A percentile compares a stretch with the other conserved stretches of the same genome.
Evolutionary conservation across 2,113 vertebrate genomes (phyloP).

Genomic region (Ranitomeya imitator): DNA sequence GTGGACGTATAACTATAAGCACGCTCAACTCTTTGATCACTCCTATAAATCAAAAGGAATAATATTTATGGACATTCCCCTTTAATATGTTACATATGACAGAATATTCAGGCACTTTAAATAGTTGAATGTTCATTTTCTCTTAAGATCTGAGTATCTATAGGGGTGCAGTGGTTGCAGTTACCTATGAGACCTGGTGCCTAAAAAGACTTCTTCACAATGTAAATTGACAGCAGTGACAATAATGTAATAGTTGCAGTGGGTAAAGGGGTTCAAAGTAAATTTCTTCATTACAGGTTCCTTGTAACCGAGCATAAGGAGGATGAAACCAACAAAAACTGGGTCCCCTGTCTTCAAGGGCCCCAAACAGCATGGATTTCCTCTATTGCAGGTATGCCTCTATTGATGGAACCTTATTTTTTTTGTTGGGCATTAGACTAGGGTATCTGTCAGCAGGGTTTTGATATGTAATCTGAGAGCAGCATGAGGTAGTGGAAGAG

Average conservation of each 20-base stretch:
- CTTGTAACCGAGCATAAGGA: neutral
- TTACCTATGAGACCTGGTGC: neutral
- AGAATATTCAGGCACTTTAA: neutral
- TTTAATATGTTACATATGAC: neutral
- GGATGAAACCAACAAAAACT: neutral
- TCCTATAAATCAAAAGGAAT: neutral
- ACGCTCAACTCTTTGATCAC: neutral
- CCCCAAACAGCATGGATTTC: neutral
- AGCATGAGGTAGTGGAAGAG: too few species aligned
- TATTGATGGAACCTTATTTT: too few species aligned
- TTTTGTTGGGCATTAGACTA: too few species aligned
- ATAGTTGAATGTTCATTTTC: too few species aligned
- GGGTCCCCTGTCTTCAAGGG: neutral
- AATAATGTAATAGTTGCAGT: too few species aligned
- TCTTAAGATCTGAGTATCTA: neutral
- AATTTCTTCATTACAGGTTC: neutral
- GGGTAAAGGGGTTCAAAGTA: too few species aligned
- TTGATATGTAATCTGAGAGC: too few species aligned
- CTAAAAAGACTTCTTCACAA: too few species aligned
- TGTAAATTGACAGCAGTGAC: too few species aligned
- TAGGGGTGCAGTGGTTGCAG: neutral
- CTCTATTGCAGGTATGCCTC: neutral
- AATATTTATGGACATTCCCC: neutral
- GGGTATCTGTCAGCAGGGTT: too few species aligned
- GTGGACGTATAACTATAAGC: neutral